Conservation (phyloP, 2,113 vertebrate species). For the Plotosus lineatus region DNA sequence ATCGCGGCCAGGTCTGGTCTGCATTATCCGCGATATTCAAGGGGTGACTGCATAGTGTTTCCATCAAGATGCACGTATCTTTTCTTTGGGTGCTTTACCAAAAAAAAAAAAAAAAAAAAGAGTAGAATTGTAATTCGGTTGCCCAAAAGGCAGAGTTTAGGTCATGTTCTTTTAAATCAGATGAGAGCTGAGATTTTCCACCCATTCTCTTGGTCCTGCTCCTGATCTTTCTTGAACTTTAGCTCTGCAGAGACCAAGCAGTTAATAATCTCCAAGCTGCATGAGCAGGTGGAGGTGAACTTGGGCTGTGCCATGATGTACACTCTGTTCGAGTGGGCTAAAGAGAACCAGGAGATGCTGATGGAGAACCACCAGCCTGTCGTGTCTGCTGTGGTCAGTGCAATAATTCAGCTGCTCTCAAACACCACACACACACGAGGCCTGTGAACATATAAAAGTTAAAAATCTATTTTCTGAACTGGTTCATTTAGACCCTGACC, state of each 20-base stretch:
- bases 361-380: slow-evolving; percentile 91
- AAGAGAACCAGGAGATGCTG: slow-evolving; percentile 89
- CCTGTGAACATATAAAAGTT: too few relatives aligned
- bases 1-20: too few relatives aligned
- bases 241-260: slow-evolving; percentile 84
- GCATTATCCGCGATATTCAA: too few relatives aligned
- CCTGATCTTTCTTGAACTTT: background rate
- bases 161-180: background rate
- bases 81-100: background rate
- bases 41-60: too few relatives aligned
- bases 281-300: slow-evolving; percentile 87
- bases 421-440: too few relatives aligned
- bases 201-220: background rate
- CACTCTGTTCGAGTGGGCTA: slow-evolving; percentile 94
- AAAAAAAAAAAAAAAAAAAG: background rate
- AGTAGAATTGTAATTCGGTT: background rate
- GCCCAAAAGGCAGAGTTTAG: background rate
- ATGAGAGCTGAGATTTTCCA: too few relatives aligned
- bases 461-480: background rate
- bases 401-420: background rate
- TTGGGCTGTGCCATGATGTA: slow-evolving; percentile 96
- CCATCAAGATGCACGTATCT: too few relatives aligned
- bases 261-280: slow-evolving; percentile 82
- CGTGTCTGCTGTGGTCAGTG: slow-evolving; percentile 74
- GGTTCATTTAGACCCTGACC: slow-evolving; percentile 72